Evolutionary conservation across 2,888 invertebrate species (phyloP).

Genomic region (Stenichneumon culpator): DNA sequence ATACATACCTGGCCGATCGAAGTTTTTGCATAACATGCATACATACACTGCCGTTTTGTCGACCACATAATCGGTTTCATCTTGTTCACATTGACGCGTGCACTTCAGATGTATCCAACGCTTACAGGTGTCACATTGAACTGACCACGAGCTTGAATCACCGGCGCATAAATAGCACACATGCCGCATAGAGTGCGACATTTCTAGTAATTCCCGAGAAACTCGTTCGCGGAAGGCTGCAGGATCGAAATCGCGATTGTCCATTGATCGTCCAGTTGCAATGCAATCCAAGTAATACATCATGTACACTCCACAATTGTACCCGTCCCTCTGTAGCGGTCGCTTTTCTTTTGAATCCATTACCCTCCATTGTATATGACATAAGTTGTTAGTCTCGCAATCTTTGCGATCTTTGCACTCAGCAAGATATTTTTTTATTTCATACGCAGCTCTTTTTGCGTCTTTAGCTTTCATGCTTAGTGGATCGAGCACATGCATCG

Average conservation of each 20-base stretch:
- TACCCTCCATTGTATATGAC: slow-evolving; percentile 9
- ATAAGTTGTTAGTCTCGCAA: slow-evolving; percentile 5
- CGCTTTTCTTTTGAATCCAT: not conserved
- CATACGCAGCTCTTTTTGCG: not conserved
- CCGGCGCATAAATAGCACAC: not conserved
- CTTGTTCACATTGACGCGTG: not conserved
- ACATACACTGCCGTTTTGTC: not conserved
- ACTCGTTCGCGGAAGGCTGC: not conserved
- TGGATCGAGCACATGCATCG: slow-evolving; percentile 19
- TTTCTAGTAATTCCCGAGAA: not conserved
- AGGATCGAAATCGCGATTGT: slow-evolving; percentile 11
- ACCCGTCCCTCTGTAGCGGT: slow-evolving; percentile 3
- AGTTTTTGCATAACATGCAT: not conserved
- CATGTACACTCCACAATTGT: slow-evolving; percentile 11
- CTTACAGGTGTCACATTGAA: not conserved
- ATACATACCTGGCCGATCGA: not conserved
- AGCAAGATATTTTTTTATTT: not conserved
- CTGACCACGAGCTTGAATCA: not conserved
- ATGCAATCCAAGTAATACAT: slow-evolving; percentile 13
- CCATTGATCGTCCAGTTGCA: not conserved
- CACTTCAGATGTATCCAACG: not conserved
- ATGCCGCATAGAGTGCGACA: not conserved
- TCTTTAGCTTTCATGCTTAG: not conserved
- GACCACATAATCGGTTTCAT: not conserved
- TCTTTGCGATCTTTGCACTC: not conserved